phyloP scores from a whole-genome alignment of 2,113 vertebrate genomes.

The Turnix velox region DNA sequence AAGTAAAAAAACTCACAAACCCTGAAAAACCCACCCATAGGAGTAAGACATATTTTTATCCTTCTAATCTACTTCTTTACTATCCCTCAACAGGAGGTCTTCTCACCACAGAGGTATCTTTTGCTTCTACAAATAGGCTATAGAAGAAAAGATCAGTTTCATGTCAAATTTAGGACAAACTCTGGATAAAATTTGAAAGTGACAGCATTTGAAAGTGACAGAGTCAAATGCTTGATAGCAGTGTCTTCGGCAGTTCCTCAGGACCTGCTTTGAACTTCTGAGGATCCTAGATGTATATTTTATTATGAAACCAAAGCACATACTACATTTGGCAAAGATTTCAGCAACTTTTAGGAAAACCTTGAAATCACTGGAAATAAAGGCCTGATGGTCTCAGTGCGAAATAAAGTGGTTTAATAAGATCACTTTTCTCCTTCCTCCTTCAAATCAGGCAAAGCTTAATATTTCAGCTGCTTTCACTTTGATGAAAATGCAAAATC shows the following conservation, averaged over 20 bases:
- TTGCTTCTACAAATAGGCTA: not conserved
- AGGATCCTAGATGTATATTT: not conserved
- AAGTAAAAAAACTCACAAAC: not conserved
- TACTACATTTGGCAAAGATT: not conserved
- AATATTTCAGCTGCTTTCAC: not conserved
- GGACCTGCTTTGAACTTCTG: not conserved
- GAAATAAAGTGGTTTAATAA: not conserved
- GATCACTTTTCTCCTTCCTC: not conserved
- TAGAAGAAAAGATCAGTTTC: not conserved
- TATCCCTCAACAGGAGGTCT: not conserved
- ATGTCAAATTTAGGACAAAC: not conserved
- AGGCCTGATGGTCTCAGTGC: not conserved
- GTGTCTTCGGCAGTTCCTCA: not conserved
- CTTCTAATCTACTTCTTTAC: not conserved
- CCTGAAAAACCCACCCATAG: not conserved
- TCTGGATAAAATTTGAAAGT: not conserved
- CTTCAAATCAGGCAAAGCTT: not conserved
- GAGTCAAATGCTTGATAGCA: not conserved
- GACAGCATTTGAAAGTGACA: not conserved
- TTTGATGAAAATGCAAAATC: not conserved
- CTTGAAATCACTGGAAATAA: not conserved
- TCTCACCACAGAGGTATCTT: not conserved
- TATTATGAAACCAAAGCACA: not conserved
- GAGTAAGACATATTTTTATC: not conserved
- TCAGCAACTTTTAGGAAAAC: not conserved